Evolutionary conservation across 2,888 invertebrate species (phyloP), one percentile per base, ranked within the genome.

Genomic region (Hoplodrina blanda): DNA sequence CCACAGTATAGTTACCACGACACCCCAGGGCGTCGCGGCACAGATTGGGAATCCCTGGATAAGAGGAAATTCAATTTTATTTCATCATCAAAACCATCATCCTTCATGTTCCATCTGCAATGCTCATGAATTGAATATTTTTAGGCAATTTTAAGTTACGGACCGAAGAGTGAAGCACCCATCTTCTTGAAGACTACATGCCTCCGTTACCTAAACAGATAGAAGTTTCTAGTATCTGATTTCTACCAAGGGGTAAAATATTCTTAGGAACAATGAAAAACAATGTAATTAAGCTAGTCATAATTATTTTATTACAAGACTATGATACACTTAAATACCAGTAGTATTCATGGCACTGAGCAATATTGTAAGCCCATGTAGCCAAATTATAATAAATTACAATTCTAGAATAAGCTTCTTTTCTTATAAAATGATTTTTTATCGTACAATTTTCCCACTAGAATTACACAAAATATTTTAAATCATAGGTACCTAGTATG

Each of bases 291-390:
- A 53, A 66, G 62, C 41, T 78, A 69, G 37, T 59, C 61, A 73
- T 73, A n/a, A n/a, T n/a, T n/a, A 66, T 68, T 75, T 82, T 76
- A 82, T 82, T 82, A 67, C 62, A 72, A 72, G 73, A 46, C 69
- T 81, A 41, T 72, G 30, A 49, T 61, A 81, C 52, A 76, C 60
- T 63, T 78, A 66, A 62, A 82, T 79, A 79, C 56, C 75, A 69
- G 37, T 61, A 66, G 57, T 76, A 75, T 70, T 78, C 69, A 82
- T 82, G 79, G 83, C 82, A 84, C 74, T 78, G 73, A 84, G 74
- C 76, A 76, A 65, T 67, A 72, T 69, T 62, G 17, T 55, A 63
- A 73, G 76, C 56, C 65, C 80, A 69, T 76, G 68, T 69, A 52
- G 72, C 73, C 69, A 82, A 69, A 68, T 67, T 61, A 74, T 63